These are phyloP conservation scores for Stichopus horrens DNA, from an alignment of 53 echinoderm and acorn worm genomes.

Conservation along the genomic window DNA sequence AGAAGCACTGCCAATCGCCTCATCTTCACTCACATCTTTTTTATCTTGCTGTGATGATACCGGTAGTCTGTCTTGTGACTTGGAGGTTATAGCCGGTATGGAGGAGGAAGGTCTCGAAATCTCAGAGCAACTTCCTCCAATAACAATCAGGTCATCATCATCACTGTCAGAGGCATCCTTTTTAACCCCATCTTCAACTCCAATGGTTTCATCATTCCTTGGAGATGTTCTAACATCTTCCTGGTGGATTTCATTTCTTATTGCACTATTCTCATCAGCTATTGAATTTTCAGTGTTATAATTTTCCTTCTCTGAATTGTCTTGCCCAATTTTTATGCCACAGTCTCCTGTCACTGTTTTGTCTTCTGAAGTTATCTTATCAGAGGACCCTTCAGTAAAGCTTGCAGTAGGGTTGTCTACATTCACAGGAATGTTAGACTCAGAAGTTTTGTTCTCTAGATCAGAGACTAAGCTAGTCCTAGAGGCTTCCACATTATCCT, in stretches of 20 bases:
- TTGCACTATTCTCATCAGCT: background rate
- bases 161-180: background rate
- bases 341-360: background rate
- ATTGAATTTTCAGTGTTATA: background rate
- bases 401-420: background rate
- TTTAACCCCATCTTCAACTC: background rate
- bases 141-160: constrained; percentile 46
- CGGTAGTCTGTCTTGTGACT: background rate
- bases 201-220: background rate
- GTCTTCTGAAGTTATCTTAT: background rate
- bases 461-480: background rate
- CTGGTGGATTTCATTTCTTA: background rate
- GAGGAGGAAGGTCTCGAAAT: constrained; percentile 32
- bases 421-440: background rate
- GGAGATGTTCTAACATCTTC: background rate
- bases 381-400: background rate
- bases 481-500: background rate
- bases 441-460: background rate
- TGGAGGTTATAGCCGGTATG: background rate
- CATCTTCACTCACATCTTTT: constrained; percentile 42
- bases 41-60: background rate
- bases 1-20: constrained; percentile 45
- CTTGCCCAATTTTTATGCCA: background rate
- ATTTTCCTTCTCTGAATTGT: background rate
- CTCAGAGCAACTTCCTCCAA: constrained; percentile 31